Conservation (phyloP, 2,797 vertebrate genomes). For the Staurois parvus region DNA sequence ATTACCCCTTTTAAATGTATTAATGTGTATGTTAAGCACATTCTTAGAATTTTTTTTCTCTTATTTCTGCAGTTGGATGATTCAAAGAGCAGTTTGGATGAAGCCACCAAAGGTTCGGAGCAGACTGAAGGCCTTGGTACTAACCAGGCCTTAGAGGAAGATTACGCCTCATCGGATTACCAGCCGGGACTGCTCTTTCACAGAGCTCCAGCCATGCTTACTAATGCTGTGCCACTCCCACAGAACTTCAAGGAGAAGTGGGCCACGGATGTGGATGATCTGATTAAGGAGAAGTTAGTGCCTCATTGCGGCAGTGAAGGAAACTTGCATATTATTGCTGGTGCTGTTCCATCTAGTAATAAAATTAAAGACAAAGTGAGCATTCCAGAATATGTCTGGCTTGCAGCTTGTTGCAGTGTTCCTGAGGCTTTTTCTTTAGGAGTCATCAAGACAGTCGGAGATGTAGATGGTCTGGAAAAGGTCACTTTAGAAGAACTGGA, state of each 20-base stretch:
- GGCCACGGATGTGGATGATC: conserved; percentile 69
- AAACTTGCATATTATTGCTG: conserved; percentile 72
- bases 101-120: conserved; percentile 67
- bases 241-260: conserved; percentile 71
- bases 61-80: conserved; percentile 78
- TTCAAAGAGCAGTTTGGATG: conserved; percentile 68
- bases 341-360: conserved; percentile 71
- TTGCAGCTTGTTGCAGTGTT: conserved; percentile 77
- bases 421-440: conserved; percentile 75
- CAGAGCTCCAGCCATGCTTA: conserved; percentile 70
- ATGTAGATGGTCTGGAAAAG: conserved; percentile 67
- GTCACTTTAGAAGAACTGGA: conserved; percentile 73
- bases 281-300: conserved; percentile 70
- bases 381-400: conserved; percentile 75
- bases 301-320: conserved; percentile 73
- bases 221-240: conserved; percentile 72
- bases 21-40: background rate
- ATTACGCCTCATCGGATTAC: conserved; percentile 73
- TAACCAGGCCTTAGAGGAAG: conserved; percentile 75
- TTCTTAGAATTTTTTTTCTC: conserved; percentile 47
- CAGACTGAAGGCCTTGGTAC: conserved; percentile 71
- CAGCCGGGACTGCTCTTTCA: conserved; percentile 72
- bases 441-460: conserved; percentile 67
- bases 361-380: conserved; percentile 70
- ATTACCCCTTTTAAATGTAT: background rate